Base-by-base conservation (phyloP, 2,888 invertebrate genomes). In the Seira sanloemensis region DNA sequence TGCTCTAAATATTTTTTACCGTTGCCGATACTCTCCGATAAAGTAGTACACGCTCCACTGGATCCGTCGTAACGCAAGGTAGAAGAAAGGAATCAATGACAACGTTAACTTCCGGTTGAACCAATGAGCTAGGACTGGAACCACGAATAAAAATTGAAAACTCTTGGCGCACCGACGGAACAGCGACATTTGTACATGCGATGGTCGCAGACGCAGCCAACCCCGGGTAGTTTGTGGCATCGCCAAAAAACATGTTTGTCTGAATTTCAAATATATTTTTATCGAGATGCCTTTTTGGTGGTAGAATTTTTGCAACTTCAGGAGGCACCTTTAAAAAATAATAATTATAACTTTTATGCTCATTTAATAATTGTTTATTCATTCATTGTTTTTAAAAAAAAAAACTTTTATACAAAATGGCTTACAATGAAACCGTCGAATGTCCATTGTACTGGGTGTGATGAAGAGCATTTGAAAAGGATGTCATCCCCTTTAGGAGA, bases 361-460 rank as follows among this genome's bases (percentile, higher is more conserved):
- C 18, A 62, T n/a, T 24, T 24, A 58, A 75, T 21, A 21, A 21
- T 58, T 54, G 2, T 21, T 1, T 75, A n/a, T 5, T 54, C 19
- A 46, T 58, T 9, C 7, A 37, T 16, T 2, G n/a, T 19, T 7
- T 2, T 12, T 21, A 16, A 23, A 27, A n/a, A 26, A 19, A 2
- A n/a, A n/a, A 21, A 16, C 16, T 19, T 46, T 9, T 7, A 27
- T 46, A 23, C 37, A 46, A 46, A 24, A 25, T 19, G 19, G 5
- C 77, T 71, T 73, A 84, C 84, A 74, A 84, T 78, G 19, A 24
- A 16, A 5, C 84, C 84, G 5, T 24, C 74, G 4, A 84, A 66
- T 12, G 69, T 75, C 84, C 84, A 84, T 27, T 75, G 78, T 50
- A 84, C 79, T 4, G 78, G 84, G 50, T 78, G 79, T 1, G 72